Evolutionary conservation across 2,888 invertebrate genomes (phyloP), one percentile per base, ranked within the genome.

Genomic region (Scrobipalpa costella): DNA sequence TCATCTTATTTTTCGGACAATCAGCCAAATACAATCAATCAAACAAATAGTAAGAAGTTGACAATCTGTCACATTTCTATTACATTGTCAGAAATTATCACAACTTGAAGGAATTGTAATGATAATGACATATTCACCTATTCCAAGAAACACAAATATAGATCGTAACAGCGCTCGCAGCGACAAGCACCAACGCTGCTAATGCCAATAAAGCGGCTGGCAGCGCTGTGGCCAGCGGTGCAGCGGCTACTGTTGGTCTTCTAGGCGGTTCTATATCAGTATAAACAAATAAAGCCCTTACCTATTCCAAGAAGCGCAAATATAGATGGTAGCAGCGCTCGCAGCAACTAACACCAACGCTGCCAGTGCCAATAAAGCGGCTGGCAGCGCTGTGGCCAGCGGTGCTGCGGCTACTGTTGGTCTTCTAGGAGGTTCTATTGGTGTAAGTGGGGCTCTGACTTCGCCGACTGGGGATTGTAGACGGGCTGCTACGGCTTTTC

Each of bases 91-190:
- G n/a, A n/a, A n/a, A n/a, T n/a, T n/a, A n/a, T n/a, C n/a, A n/a
- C n/a, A n/a, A n/a, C n/a, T n/a, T n/a, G n/a, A n/a, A n/a, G n/a
- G n/a, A n/a, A n/a, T n/a, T n/a, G n/a, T n/a, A n/a, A n/a, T n/a
- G n/a, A n/a, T n/a, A n/a, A n/a, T n/a, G n/a, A n/a, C n/a, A n/a
- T n/a, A n/a, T n/a, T 90, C 83, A 97, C 97, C 96, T 96, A 63
- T 97, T 96, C 97, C 98, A 98, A 0, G 98, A 98, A 62, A 98
- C 95, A 83, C 98, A 97, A 66, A 98, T 97, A 79, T 98, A 98
- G 61, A 98, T 94, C 58, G 98, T 98, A 7, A 98, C 98, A 61
- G 96, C 95, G 11, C 96, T 93, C 8, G 97, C 97, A 8, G 98
- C 93, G 1, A 98, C 93, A 44, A 98, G 93, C 66, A 98, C 98